Conservation (phyloP, 1,140 invertebrate genomes). For the Euwallacea similis region DNA sequence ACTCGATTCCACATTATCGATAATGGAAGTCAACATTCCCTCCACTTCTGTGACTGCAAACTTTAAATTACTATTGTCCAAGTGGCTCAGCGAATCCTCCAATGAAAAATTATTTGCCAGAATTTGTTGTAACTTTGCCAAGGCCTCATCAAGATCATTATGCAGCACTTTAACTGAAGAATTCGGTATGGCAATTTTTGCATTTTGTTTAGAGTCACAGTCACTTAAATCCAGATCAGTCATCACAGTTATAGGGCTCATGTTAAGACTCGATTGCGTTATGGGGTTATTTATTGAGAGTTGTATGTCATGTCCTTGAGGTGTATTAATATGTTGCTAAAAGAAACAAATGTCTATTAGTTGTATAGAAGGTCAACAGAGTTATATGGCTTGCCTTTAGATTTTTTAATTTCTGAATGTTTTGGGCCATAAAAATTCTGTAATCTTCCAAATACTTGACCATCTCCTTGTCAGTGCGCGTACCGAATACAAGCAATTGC, state of each 20-base stretch:
- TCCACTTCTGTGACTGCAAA: slow-evolving; percentile 64
- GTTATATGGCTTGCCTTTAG: slow-evolving; percentile 55
- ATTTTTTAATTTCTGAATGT: slow-evolving; percentile 62
- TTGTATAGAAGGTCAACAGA: slow-evolving; percentile 20
- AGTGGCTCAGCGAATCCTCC: slow-evolving; percentile 57
- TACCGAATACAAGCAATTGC: slow-evolving; percentile 43
- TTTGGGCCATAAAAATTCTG: slow-evolving; percentile 58
- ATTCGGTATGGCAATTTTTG: slow-evolving; percentile 14
- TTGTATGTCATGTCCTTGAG: neutral
- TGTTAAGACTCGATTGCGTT: neutral
- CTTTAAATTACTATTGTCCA: slow-evolving; percentile 61
- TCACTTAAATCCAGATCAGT: slow-evolving; percentile 19
- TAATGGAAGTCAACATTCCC: slow-evolving; percentile 61
- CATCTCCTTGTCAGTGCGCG: slow-evolving; percentile 52
- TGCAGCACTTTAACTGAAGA: slow-evolving; percentile 48
- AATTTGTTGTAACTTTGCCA: slow-evolving; percentile 63
- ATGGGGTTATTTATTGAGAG: no score
- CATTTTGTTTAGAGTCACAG: slow-evolving; percentile 8
- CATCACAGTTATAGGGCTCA: slow-evolving; percentile 23
- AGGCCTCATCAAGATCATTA: slow-evolving; percentile 61
- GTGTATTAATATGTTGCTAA: slow-evolving; percentile 9
- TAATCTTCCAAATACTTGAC: slow-evolving; percentile 59
- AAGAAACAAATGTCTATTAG: slow-evolving; percentile 22
- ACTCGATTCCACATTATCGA: slow-evolving; percentile 55
- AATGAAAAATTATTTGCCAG: slow-evolving; percentile 62